Conservation (phyloP, 2,113 vertebrate species). For the Telmatochromis bifrenatus region DNA sequence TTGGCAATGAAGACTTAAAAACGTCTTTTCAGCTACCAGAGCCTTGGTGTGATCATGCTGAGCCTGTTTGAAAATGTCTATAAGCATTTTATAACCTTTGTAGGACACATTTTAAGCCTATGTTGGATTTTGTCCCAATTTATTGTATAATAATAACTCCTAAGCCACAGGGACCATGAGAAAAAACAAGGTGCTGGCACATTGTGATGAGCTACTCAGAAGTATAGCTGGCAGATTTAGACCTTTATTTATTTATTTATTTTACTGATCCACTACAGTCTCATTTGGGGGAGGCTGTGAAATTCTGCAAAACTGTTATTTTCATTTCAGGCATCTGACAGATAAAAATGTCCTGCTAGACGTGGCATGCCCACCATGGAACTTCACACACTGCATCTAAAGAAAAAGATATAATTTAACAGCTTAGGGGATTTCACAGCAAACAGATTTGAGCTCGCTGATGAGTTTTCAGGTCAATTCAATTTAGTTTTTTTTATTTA, state of each 20-base stretch:
- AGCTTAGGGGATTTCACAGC: neutral
- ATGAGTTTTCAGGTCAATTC: neutral
- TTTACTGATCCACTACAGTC: neutral
- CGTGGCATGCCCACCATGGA: neutral
- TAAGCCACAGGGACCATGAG: constrained; percentile 1
- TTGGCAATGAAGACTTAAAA: constrained; percentile 9
- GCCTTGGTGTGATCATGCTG: neutral
- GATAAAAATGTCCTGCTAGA: neutral
- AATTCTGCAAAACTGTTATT: neutral
- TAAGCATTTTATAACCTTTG: neutral
- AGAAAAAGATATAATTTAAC: neutral
- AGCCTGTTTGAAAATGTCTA: neutral
- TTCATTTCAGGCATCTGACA: neutral
- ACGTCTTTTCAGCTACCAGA: neutral
- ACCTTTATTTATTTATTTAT: neutral
- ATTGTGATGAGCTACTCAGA: neutral
- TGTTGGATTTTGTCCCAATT: constrained; percentile 41
- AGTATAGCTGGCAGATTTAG: constrained; percentile 19
- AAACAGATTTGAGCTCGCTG: neutral
- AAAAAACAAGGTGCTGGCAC: constrained; percentile 7
- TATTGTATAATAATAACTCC: constrained; percentile 33
- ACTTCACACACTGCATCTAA: neutral
- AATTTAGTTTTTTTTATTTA: neutral
- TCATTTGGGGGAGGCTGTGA: constrained; percentile 3
- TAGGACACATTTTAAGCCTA: neutral